These are phyloP conservation scores for Dryocosmus kuriphilus DNA, from an alignment of 2,888 invertebrate genomes.

Conservation along the genomic window DNA sequence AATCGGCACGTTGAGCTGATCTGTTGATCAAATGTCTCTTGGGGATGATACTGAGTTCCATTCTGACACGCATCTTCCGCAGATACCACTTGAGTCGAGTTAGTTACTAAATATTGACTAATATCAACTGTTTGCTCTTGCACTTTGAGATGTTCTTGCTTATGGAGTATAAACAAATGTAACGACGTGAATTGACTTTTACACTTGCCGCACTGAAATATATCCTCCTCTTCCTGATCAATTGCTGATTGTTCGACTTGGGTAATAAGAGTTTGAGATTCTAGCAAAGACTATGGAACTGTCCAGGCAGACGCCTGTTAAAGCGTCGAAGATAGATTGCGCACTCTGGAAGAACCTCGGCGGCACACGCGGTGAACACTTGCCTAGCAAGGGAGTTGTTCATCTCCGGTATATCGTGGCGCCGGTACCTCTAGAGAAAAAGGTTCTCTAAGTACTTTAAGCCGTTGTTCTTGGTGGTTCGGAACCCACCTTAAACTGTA, in stretches of 20 bases:
- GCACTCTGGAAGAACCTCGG: no score
- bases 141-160: constrained; percentile 76
- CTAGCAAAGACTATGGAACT: constrained; percentile 71
- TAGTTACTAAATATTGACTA: constrained; percentile 71
- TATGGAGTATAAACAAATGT: constrained; percentile 82
- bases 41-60: constrained; percentile 66
- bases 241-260: constrained; percentile 74
- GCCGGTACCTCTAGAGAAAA: no score
- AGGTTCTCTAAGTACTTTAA: no score
- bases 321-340: constrained; percentile 74
- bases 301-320: constrained; percentile 73
- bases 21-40: constrained; percentile 67
- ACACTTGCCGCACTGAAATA: constrained; percentile 85
- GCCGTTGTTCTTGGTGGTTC: no score
- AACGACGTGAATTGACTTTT: constrained; percentile 83
- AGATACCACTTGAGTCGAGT: constrained; percentile 65
- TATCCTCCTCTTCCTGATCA: constrained; percentile 81
- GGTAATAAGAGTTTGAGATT: constrained; percentile 69
- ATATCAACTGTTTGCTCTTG: constrained; percentile 72
- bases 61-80: constrained; percentile 66
- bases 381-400: no score
- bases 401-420: no score
- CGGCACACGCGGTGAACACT: no score
- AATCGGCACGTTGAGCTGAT: constrained; percentile 72
- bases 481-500: no score